phyloP scores from a whole-genome alignment of 1,140 invertebrate species.

The Temnothorax nylanderi region DNA sequence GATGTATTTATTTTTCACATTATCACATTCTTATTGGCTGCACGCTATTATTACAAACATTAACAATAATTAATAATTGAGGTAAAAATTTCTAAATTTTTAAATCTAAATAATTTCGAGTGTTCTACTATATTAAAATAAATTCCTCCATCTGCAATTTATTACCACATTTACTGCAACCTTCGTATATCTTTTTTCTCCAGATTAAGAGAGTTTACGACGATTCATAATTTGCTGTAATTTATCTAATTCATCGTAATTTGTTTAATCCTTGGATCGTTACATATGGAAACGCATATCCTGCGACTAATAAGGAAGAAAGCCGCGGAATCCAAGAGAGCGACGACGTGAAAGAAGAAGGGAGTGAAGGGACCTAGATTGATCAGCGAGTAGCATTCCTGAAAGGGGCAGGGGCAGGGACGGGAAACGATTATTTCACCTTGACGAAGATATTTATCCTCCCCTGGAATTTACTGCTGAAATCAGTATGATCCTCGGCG shows the following conservation, averaged over 20 bases:
- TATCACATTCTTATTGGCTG: neutral
- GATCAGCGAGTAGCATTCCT: no score
- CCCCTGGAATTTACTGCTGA: neutral
- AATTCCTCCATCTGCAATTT: no score
- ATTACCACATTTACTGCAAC: neutral
- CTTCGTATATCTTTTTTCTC: neutral
- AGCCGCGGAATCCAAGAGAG: neutral
- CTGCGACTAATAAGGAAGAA: neutral
- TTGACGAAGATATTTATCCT: slow-evolving; percentile 23
- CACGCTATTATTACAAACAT: neutral
- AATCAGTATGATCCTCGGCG: slow-evolving; percentile 4
- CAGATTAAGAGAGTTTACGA: neutral
- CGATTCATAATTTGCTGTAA: neutral
- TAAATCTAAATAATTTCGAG: neutral
- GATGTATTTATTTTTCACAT: neutral
- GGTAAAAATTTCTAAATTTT: neutral
- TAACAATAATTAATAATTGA: neutral
- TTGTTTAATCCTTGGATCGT: neutral
- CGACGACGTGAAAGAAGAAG: neutral
- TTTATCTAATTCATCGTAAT: neutral
- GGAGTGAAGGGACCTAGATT: neutral
- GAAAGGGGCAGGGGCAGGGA: no score
- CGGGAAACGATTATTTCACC: neutral
- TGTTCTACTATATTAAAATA: no score
- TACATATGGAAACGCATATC: slow-evolving; percentile 23